Conservation (phyloP, 2,888 invertebrate species). For the Crioceris asparagi region DNA sequence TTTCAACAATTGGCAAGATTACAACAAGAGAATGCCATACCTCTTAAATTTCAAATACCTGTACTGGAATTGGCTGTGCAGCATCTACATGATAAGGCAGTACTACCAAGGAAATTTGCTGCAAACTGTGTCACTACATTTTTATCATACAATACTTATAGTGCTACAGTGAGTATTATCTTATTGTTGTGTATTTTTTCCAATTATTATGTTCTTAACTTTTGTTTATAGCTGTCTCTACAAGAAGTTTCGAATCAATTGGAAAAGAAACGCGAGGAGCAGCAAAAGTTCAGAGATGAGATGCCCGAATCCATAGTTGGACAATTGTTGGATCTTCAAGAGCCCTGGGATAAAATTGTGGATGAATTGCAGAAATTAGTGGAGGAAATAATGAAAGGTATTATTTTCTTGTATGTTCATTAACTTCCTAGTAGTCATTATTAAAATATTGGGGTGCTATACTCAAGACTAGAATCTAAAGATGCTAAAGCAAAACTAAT, state of each 20-base stretch:
- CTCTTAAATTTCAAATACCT: conserved; percentile 55
- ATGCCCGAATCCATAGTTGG: conserved; percentile 49
- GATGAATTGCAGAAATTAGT: conserved; percentile 42
- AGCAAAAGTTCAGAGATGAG: conserved; percentile 37
- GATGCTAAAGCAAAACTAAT: too few species aligned
- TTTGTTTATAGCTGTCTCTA: conserved; percentile 31
- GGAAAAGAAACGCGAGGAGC: conserved; percentile 40
- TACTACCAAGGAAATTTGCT: conserved; percentile 75
- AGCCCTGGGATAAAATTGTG: conserved; percentile 44
- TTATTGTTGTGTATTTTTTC: conserved; percentile 1
- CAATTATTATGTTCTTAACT: neutral
- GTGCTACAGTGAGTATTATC: conserved; percentile 45
- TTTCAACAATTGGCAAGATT: conserved; percentile 75
- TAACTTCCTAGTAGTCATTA: too few species aligned
- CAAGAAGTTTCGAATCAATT: conserved; percentile 47
- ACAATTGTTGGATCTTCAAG: conserved; percentile 34
- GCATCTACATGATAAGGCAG: conserved; percentile 73
- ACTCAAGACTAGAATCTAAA: too few species aligned
- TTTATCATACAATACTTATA: conserved; percentile 76
- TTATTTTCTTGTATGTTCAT: too few species aligned
- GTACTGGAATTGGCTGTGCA: conserved; percentile 58
- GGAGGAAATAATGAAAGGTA: conserved; percentile 30
- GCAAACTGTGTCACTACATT: conserved; percentile 67
- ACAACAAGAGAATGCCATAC: conserved; percentile 68
- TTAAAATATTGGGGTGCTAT: too few species aligned